A percentile compares a stretch with the other conserved stretches of the same genome.
Evolutionary conservation across 2,797 vertebrate species (phyloP).

Genomic region (Lepus oiostolus): DNA sequence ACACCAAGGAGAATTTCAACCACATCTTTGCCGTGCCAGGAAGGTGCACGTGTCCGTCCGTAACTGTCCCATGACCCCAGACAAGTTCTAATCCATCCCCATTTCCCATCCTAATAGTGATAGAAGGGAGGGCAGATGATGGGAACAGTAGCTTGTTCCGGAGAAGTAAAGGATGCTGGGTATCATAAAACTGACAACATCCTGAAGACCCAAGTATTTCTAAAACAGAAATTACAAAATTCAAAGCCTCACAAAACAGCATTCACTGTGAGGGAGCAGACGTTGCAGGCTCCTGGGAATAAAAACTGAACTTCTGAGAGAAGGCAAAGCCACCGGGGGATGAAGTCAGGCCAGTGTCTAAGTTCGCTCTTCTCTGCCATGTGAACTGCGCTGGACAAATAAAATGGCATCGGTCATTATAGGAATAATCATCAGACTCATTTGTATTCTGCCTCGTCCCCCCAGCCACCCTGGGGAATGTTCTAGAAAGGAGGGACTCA

Average conservation of each 20-base stretch:
- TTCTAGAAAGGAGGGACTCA: rapidly evolving
- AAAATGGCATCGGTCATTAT: background rate
- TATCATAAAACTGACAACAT: too few relatives aligned
- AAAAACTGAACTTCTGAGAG: background rate
- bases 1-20: background rate
- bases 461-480: background rate
- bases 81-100: background rate
- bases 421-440: too few relatives aligned
- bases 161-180: background rate
- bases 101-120: background rate
- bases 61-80: rapidly evolving
- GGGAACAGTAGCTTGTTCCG: rapidly evolving
- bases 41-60: background rate
- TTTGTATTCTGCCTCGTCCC: background rate
- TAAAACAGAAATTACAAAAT: background rate
- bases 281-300: rapidly evolving
- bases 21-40: rapidly evolving
- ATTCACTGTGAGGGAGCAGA: background rate
- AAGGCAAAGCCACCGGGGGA: rapidly evolving
- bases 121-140: too few relatives aligned
- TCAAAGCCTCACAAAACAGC: background rate
- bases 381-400: background rate
- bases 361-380: background rate
- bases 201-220: background rate
- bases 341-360: rapidly evolving